Percentiles rank a stretch among this genome's conserved stretches.
phyloP scores from a whole-genome alignment of 2,888 invertebrate species.

The Subacronicta megacephala region DNA sequence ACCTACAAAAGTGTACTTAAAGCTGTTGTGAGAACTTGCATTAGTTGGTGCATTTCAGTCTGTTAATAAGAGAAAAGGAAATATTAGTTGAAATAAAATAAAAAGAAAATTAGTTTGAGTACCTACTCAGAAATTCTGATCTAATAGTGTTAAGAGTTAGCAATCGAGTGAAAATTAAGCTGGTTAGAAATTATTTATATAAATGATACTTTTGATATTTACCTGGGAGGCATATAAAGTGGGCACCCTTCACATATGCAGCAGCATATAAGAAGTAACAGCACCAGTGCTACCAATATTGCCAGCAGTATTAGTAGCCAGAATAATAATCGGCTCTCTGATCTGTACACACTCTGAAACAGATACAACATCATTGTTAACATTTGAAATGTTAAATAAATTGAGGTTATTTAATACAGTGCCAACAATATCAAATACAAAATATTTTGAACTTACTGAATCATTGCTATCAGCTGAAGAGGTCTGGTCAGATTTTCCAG shows the following conservation, averaged over 20 bases:
- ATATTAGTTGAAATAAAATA: slow-evolving; percentile 59
- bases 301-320: slow-evolving; percentile 95
- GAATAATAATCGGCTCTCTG: slow-evolving; percentile 92
- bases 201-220: slow-evolving; percentile 56
- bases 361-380: slow-evolving; percentile 13
- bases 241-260: slow-evolving; percentile 96
- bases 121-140: slow-evolving; percentile 24
- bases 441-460: slow-evolving; percentile 68
- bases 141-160: slow-evolving; percentile 42
- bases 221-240: slow-evolving; percentile 94
- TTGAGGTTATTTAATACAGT: no score
- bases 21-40: slow-evolving; percentile 74
- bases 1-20: slow-evolving; percentile 74
- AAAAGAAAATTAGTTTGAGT: slow-evolving; percentile 41
- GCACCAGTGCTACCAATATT: slow-evolving; percentile 92
- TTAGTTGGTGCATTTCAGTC: slow-evolving; percentile 83
- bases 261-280: slow-evolving; percentile 93
- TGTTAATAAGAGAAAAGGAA: slow-evolving; percentile 75
- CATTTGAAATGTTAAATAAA: no score
- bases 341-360: slow-evolving; percentile 92
- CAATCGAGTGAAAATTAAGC: slow-evolving; percentile 43
- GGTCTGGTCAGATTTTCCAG: slow-evolving; percentile 65
- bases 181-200: slow-evolving; percentile 11
- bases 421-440: no score
- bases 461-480: slow-evolving; percentile 70